Conservation (phyloP, 2,113 vertebrate species). For the Xyliphius kryptos region DNA sequence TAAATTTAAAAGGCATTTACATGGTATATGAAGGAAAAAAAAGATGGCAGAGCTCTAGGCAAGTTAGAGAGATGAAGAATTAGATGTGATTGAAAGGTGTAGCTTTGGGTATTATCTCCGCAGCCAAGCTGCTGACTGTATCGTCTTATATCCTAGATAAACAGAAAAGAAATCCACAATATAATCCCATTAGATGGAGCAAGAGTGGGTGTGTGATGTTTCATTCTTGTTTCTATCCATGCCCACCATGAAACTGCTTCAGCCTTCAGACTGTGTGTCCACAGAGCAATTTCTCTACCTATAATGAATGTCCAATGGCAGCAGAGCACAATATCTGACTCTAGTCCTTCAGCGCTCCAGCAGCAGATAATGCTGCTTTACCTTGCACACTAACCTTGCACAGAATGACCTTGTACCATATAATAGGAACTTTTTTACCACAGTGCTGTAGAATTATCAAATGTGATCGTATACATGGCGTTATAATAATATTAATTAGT, state of each 20-base stretch:
- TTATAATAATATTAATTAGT: too few species aligned
- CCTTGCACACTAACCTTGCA: neutral
- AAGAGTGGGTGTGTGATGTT: conserved; percentile 9
- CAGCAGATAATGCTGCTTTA: conserved; percentile 8
- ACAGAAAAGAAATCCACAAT: conserved; percentile 11
- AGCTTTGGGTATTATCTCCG: neutral
- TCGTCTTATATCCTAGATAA: conserved; percentile 7
- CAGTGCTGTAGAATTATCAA: too few species aligned
- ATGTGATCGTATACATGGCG: too few species aligned
- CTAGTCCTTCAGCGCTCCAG: conserved; percentile 21
- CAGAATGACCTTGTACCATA: too few species aligned
- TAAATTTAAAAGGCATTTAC: too few species aligned
- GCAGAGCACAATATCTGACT: conserved; percentile 25
- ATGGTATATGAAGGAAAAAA: conserved; percentile 5
- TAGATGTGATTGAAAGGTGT: conserved; percentile 9
- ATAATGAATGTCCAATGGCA: conserved; percentile 33
- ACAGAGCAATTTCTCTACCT: conserved; percentile 36
- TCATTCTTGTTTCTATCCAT: conserved; percentile 1
- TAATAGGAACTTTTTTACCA: too few species aligned
- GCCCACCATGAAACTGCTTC: conserved; percentile 19
- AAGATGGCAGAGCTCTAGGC: too few species aligned
- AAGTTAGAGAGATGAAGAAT: too few species aligned
- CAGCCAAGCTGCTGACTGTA: conserved; percentile 25
- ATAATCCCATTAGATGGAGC: conserved; percentile 22
- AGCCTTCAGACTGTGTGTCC: conserved; percentile 31